Evolutionary conservation across 2,888 invertebrate species (phyloP), one percentile per base, ranked within the genome.

Genomic region (Nomada fucata): DNA sequence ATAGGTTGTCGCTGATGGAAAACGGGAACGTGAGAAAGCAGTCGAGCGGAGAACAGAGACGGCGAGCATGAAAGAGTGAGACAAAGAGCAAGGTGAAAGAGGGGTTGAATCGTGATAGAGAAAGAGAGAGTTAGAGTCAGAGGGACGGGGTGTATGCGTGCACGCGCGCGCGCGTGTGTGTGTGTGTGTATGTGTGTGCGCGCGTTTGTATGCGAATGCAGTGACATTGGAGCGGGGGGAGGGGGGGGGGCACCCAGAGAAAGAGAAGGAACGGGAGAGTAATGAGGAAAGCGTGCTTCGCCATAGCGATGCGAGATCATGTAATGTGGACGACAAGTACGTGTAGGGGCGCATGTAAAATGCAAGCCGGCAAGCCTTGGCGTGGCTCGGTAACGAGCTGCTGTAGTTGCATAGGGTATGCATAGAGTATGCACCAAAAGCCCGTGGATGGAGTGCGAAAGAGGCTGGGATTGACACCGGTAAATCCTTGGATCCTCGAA

Each of bases 261-360:
- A 83, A 78, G 42, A 65, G 20, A 60, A 20, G 55, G 64, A 73
- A 29, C n/a, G 79, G 83, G 76, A 83, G 80, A 87, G 83, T 86
- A 88, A 86, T 84, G 86, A 88, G 84, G 75, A 82, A 81, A 88
- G 88, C 87, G 88, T 87, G 87, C 87, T 77, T 68, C 73, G 79
- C 76, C 88, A 87, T 88, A 87, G 86, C 84, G 88, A 88, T 88
- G 86, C 78, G 86, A 84, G 88, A 87, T 87, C 87, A 67, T 83
- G 88, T 87, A 84, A 88, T 63, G 88, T 67, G 80, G 76, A 82
- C 83, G 88, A 82, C 76, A 79, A 85, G 83, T 84, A 82, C 78
- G 87, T 86, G 88, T 88, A 88, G 86, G 70, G 85, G 84, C 89
- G 86, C 89, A 87, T 88, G 89, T 84, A 89, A 88, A 89, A 88